Conservation (phyloP, 2,888 invertebrate species). For the Crepidodera aurea region DNA sequence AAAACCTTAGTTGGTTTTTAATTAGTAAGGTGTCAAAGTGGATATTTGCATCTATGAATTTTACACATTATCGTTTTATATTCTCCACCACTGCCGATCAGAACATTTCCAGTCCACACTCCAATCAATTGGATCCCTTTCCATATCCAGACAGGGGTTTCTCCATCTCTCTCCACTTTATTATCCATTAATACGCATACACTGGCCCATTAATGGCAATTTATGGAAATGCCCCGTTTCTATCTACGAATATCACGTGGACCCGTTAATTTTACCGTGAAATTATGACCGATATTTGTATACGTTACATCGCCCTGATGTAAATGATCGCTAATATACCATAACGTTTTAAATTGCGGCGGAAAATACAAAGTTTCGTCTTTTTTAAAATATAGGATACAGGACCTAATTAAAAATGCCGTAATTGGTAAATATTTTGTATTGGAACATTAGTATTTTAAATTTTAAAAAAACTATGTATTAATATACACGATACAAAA, state of each 20-base stretch:
- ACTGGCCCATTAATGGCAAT: constrained; percentile 16
- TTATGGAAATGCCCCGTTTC: constrained; percentile 18
- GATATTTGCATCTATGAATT: too few species aligned
- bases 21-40: too few species aligned
- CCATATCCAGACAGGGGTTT: background rate
- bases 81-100: background rate
- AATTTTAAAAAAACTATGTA: too few species aligned
- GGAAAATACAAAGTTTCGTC: too few species aligned
- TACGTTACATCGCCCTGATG: background rate
- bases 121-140: constrained; percentile 13
- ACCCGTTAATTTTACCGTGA: constrained; percentile 16
- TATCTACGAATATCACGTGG: constrained; percentile 19
- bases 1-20: too few species aligned
- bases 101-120: constrained; percentile 9
- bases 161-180: constrained; percentile 16
- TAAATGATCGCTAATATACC: background rate
- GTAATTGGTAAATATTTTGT: too few species aligned
- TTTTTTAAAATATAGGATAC: too few species aligned
- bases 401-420: too few species aligned
- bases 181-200: constrained; percentile 18
- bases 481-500: too few species aligned
- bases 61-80: too few species aligned
- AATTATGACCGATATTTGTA: constrained; percentile 12
- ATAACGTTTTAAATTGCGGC: too few species aligned
- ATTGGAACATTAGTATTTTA: too few species aligned